Evolutionary conservation across 1,140 invertebrate genomes (phyloP), one percentile per base, ranked within the genome.

Genomic region (Papilio polytes): DNA sequence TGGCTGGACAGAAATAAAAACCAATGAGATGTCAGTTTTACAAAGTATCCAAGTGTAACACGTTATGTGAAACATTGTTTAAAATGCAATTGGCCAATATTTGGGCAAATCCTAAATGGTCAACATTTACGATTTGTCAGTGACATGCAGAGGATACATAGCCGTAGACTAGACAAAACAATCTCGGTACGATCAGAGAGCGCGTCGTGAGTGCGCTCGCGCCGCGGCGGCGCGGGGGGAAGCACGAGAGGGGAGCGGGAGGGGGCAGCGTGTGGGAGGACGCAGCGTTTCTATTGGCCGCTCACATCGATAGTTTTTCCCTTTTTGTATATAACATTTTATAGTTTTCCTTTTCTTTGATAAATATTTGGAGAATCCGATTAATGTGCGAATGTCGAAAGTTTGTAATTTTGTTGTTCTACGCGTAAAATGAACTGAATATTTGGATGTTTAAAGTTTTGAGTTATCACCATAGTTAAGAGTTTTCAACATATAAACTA

Each of bases 161-260:
- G 78, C 77, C 63, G 80, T 41, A 81, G 78, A 63, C 86, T 87
- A 86, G 87, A 87, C 86, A 89, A 91, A 88, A 91, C 89, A 92
- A 91, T 92, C 91, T 90, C 83, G 80, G 86, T 85, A 83, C 89
- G 88, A 91, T 91, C 89, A 88, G 87, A 85, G 83, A 82, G 83
- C 77, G 81, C 87, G 82, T 92, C 91, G 91, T 92, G 91, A 92
- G 89, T 86, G 85, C 88, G 86, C 89, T 87, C 88, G n/a, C 83
- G 88, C 87, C 87, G 90, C 89, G 84, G 86, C 88, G 83, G 81
- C 74, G 74, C 78, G 85, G 85, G 82, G 53, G 74, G 80, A 78
- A 9, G 80, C 74, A 51, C 48, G 48, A 51, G 15, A 51, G 4
- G 18, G 7, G 8, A 0, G 53, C 53, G n/a, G 18, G 53, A 20